Evolutionary conservation across 2,888 invertebrate genomes (phyloP).

Genomic region (Odontocolon sp.): DNA sequence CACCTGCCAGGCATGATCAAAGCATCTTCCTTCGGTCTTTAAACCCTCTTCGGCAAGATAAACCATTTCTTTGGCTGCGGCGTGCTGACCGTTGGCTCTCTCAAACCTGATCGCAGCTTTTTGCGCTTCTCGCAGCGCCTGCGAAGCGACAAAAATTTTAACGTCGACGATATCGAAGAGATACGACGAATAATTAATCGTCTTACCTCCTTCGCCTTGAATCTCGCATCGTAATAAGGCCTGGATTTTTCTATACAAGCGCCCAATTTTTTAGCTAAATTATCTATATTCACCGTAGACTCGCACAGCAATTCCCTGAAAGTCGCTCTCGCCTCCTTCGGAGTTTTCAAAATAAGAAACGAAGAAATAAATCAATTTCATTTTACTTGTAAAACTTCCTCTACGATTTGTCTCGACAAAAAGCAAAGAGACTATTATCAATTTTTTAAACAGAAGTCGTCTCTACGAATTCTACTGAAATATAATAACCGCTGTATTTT

Average conservation of each 20-base stretch:
- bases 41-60: constrained; percentile 91
- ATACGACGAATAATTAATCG: too few relatives aligned
- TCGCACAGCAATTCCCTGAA: constrained; percentile 92
- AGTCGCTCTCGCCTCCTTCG: constrained; percentile 90
- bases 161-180: background rate
- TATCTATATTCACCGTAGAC: constrained; percentile 91
- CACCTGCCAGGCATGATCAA: constrained; percentile 95
- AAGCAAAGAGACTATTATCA: constrained; percentile 3
- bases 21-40: constrained; percentile 83
- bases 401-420: constrained; percentile 29
- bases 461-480: background rate
- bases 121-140: constrained; percentile 92
- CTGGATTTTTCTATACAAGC: constrained; percentile 93
- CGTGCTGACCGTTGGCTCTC: constrained; percentile 94
- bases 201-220: constrained; percentile 90
- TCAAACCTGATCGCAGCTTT: constrained; percentile 90
- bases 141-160: background rate
- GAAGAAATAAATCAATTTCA: constrained; percentile 24
- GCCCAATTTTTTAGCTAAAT: constrained; percentile 90
- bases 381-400: background rate
- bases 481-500: background rate
- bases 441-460: background rate
- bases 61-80: constrained; percentile 96
- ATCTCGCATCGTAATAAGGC: constrained; percentile 94
- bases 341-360: background rate